phyloP scores from a whole-genome alignment of 2,113 vertebrate species.

The Stictonetta naevosa region DNA sequence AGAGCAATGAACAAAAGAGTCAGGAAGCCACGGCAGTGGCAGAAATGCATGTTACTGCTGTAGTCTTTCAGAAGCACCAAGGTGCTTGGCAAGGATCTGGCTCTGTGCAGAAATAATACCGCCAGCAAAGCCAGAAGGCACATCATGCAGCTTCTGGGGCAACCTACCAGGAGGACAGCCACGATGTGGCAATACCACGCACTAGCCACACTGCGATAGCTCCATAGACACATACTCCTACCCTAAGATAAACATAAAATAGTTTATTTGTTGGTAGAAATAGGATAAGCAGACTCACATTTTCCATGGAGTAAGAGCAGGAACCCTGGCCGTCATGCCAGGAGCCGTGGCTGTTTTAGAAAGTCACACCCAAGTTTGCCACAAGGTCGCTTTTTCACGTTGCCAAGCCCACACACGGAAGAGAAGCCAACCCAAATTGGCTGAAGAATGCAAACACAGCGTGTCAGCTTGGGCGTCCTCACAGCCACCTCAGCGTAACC shows the following conservation, averaged over 20 bases:
- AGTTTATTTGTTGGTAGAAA: neutral
- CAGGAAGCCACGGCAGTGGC: neutral
- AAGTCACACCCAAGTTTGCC: constrained; percentile 60
- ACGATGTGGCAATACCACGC: neutral
- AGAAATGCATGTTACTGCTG: neutral
- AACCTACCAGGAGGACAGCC: neutral
- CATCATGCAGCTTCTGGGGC: neutral
- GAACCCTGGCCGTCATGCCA: neutral
- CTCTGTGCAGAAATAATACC: neutral
- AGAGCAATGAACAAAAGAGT: neutral
- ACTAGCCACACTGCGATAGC: neutral
- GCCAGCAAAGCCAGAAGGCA: neutral
- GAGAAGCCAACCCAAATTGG: constrained; percentile 32
- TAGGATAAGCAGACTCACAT: constrained; percentile 17
- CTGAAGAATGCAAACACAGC: constrained; percentile 48
- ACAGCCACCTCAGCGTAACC: neutral
- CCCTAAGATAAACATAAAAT: neutral
- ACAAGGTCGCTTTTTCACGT: neutral
- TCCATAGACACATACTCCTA: neutral
- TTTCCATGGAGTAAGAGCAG: constrained; percentile 36
- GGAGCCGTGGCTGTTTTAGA: constrained; percentile 18
- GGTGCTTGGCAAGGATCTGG: neutral
- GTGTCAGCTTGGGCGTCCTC: neutral
- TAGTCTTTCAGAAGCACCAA: neutral
- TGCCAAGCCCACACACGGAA: constrained; percentile 2